Evolutionary conservation across 2,888 invertebrate genomes (phyloP).

Genomic region (Phyto melanocephala): DNA sequence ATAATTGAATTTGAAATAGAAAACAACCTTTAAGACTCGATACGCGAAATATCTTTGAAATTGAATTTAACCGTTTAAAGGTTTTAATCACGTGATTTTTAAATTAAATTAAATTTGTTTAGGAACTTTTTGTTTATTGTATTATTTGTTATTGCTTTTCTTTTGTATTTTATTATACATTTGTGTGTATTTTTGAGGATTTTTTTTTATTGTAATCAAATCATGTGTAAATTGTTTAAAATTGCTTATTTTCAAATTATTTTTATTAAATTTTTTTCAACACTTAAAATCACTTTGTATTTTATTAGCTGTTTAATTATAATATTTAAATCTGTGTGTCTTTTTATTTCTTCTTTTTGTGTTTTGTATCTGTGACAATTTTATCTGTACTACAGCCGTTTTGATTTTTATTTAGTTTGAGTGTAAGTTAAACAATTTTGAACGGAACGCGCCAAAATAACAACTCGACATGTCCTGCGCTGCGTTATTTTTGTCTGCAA

Average conservation of each 20-base stretch:
- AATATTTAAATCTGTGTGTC: constrained; percentile 2
- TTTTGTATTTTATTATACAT: neutral
- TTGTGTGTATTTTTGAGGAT: neutral
- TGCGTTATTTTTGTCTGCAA: constrained; percentile 72
- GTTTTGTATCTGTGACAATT: neutral
- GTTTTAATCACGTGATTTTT: neutral
- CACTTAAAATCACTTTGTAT: constrained; percentile 9
- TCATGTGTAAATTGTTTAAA: neutral
- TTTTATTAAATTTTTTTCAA: neutral
- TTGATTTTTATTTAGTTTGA: neutral
- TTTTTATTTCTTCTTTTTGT: neutral
- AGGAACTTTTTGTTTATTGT: constrained; percentile 62
- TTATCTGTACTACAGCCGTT: constrained; percentile 24
- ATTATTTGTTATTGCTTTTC: constrained; percentile 43
- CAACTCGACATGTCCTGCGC: constrained; percentile 40
- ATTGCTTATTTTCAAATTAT: neutral
- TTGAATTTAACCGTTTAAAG: neutral
- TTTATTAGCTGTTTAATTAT: too few relatives aligned
- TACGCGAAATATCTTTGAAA: constrained; percentile 21
- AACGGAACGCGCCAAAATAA: constrained; percentile 58
- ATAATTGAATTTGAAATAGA: constrained; percentile 18
- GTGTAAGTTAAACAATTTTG: constrained; percentile 16
- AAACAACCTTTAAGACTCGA: constrained; percentile 18
- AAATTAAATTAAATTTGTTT: constrained; percentile 37
- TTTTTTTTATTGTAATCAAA: neutral